Base-by-base conservation (phyloP, 2,797 vertebrate genomes). In the Holocentrus rufus region DNA sequence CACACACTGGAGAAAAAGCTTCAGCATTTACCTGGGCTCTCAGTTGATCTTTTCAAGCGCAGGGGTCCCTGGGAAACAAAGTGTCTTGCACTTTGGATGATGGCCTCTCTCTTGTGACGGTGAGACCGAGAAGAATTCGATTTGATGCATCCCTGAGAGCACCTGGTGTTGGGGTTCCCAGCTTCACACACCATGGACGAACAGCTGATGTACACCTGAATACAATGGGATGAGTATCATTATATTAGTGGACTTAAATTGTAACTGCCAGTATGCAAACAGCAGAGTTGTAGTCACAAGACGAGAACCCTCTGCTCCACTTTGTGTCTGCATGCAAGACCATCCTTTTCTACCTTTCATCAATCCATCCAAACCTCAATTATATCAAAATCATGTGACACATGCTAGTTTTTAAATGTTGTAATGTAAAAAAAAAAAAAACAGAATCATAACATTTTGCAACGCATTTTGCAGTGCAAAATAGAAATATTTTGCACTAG, bases 51-150 rank as follows among this genome's bases (percentile, higher is more conserved):
- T 74, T 1, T 76, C 17, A 93, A 36, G 4, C 86, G 83, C 65
- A 94, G 58, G 1, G 93, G 94, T 34, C 93, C 93, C 90, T 95
- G 94, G 81, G 94, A 94, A 75, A 94, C 46, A 3, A 86, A 82
- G 83, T 94, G 93, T 6, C 1, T 60, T 15, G 44, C 18, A 0
- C 65, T 92, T 85, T 94, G 77, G 8, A 83, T 64, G 1, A 5
- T 9, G 0, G 66, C 76, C 13, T 88, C 90, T 79, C 93, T 90
- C 85, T 74, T 93, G 1, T 3, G 8, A 0, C 2, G 2, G 11
- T 42, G 13, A n/a, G 0, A 4, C 7, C 18, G n/a, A 67, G 59
- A n/a, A 31, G 1, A 13, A 0, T 63, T 49, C n/a, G 73, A 68
- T 25, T 58, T 76, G 9, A 70, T 10, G 72, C 93, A 94, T 10